Percentiles rank a stretch among this genome's conserved stretches.
These are phyloP conservation scores for Thyatira batis DNA, from an alignment of 2,888 invertebrate genomes.

Conservation along the genomic window DNA sequence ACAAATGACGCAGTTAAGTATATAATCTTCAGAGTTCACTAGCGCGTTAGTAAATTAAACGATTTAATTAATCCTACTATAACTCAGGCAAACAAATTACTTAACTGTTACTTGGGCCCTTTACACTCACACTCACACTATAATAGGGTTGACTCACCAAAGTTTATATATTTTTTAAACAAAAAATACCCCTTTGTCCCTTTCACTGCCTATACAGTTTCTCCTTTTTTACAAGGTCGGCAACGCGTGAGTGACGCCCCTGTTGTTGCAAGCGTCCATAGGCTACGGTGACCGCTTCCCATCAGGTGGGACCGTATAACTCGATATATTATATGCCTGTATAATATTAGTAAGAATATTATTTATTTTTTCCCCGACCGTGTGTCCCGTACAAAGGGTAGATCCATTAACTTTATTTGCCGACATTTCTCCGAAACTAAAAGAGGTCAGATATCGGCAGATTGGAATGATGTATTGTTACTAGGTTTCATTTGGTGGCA, in stretches of 20 bases:
- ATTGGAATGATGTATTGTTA: slow-evolving; percentile 72
- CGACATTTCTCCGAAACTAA: slow-evolving; percentile 55
- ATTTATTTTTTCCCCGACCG: slow-evolving; percentile 9
- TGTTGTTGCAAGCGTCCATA: too few relatives aligned
- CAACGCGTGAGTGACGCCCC: too few relatives aligned
- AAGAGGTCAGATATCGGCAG: slow-evolving; percentile 63
- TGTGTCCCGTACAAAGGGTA: slow-evolving; percentile 35
- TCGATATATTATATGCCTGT: not conserved
- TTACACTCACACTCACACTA: not conserved
- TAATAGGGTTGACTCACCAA: not conserved
- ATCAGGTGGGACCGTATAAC: too few relatives aligned
- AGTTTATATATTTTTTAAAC: too few relatives aligned
- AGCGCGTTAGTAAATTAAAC: slow-evolving; percentile 5
- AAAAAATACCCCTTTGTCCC: too few relatives aligned
- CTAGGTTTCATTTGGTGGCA: slow-evolving; percentile 49
- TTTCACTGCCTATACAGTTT: too few relatives aligned
- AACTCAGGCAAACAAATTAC: slow-evolving; percentile 6
- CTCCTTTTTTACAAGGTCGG: too few relatives aligned
- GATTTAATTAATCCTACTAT: slow-evolving; percentile 7
- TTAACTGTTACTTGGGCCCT: slow-evolving; percentile 1
- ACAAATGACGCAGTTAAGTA: slow-evolving; percentile 1
- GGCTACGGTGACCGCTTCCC: too few relatives aligned
- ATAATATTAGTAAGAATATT: not conserved
- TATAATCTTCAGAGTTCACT: slow-evolving; percentile 4
- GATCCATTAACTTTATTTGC: slow-evolving; percentile 73